A percentile compares a stretch with the other conserved stretches of the same genome.
phyloP scores from a whole-genome alignment of 2,888 invertebrate genomes.

The Pegoplata infirma region DNA sequence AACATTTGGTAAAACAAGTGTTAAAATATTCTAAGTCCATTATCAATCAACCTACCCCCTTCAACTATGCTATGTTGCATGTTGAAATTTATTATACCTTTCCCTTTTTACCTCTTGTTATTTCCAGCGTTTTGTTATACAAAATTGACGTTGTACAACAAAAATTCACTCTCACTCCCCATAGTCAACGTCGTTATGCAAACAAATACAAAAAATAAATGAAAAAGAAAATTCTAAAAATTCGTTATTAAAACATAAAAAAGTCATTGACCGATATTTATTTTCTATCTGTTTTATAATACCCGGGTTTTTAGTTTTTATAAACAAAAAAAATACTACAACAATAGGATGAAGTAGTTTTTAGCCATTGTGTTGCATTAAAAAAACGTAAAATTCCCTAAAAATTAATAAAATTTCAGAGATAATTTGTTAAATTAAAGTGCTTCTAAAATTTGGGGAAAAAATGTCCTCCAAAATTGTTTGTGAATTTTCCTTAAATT shows the following conservation, averaged over 20 bases:
- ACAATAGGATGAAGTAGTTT: too few relatives aligned
- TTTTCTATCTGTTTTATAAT: not conserved
- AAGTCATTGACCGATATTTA: conserved; percentile 51
- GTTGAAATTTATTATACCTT: not conserved
- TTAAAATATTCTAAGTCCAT: too few relatives aligned
- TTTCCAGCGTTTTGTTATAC: not conserved
- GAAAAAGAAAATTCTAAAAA: conserved; percentile 20
- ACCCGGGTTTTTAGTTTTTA: too few relatives aligned
- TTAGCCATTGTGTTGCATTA: too few relatives aligned
- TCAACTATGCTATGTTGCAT: not conserved
- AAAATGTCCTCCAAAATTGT: too few relatives aligned
- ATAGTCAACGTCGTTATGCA: not conserved
- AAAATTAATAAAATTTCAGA: too few relatives aligned
- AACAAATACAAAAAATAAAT: conserved; percentile 1
- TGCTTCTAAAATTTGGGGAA: too few relatives aligned
- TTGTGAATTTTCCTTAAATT: too few relatives aligned
- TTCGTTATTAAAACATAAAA: conserved; percentile 23
- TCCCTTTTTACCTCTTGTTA: conserved; percentile 9
- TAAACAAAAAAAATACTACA: too few relatives aligned
- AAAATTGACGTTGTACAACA: not conserved
- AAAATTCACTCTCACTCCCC: conserved; percentile 25
- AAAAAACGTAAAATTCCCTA: too few relatives aligned
- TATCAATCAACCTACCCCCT: not conserved
- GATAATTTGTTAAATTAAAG: too few relatives aligned
- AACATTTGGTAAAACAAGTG: too few relatives aligned